Evolutionary conservation across 2,797 vertebrate species (phyloP).

Genomic region (Cichlasoma orientale): DNA sequence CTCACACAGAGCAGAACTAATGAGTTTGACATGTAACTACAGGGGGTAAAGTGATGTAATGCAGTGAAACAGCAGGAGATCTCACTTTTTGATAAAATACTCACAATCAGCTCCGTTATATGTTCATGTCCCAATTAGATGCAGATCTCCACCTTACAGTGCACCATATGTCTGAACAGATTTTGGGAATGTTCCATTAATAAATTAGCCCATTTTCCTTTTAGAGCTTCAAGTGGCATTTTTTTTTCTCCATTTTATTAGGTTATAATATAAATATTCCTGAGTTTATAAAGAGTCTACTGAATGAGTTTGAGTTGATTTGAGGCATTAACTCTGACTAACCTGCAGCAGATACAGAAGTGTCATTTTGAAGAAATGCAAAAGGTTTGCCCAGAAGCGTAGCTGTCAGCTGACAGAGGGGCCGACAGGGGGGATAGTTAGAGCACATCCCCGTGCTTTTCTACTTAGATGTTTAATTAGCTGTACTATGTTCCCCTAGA

Average conservation of each 20-base stretch:
- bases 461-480: background rate
- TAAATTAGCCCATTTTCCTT: conserved; percentile 8
- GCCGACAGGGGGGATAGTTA: background rate
- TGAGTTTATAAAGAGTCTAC: conserved; percentile 14
- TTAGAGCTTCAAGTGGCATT: background rate
- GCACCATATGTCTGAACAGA: conserved; percentile 12
- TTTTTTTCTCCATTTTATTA: background rate
- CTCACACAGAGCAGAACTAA: conserved; percentile 58
- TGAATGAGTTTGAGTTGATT: background rate
- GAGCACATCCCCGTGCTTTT: background rate
- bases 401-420: too few species aligned
- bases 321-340: background rate
- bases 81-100: conserved; percentile 33
- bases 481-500: too few species aligned
- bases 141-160: conserved; percentile 25
- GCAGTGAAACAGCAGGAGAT: conserved; percentile 43
- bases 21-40: conserved; percentile 56
- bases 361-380: too few species aligned
- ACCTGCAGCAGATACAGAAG: too few species aligned
- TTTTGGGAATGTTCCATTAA: background rate
- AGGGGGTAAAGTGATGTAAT: conserved; percentile 56
- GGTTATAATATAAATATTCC: background rate
- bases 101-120: conserved; percentile 19
- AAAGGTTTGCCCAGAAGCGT: too few species aligned
- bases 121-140: conserved; percentile 35